Evolutionary conservation across 2,797 vertebrate genomes (phyloP), one percentile per base, ranked within the genome.

Genomic region (Bucorvus abyssinicus): DNA sequence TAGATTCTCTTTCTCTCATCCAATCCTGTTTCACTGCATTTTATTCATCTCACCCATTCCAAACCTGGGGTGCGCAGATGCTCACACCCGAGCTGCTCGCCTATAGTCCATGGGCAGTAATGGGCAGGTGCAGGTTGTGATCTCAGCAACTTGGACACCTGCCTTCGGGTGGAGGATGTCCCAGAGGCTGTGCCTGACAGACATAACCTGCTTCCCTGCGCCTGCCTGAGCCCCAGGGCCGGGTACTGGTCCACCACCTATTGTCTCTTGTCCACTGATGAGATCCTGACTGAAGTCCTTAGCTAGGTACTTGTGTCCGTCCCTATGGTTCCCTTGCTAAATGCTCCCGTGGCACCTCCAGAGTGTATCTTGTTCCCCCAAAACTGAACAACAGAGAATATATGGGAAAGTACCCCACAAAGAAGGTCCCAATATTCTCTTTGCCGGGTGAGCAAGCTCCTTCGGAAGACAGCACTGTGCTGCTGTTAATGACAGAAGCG

Each of bases 111-210:
- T 1, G 7, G 42, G 15, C 2, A 2, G 23, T 15, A 38, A 74
- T 3, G 9, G 23, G 6, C 27, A 42, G 0, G 0, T 15, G 23
- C 12, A 36, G 30, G 34, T 21, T n/a, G 42, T 36, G 20, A 27
- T 23, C n/a, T 5, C 16, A 50, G 5, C 27, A 27, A 9, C 50
- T 15, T 65, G 63, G 34, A 55, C 32, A 44, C 23, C 10, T 53
- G 2, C 12, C 29, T 45, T 29, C 67, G 8, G 11, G 13, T 36
- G 44, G 15, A 52, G 40, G 42, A 8, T 47, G 53, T 3, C 17
- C 38, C 32, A n/a, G 14, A 71, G 29, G 4, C 15, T 68, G 30
- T 29, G 7, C 27, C 26, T 36, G 4, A 44, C 34, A 73, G 23
- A 55, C 3, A 44, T 12, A 63, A 65, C 10, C 21, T 32, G 10